These are phyloP conservation scores for Somateria mollissima DNA, from an alignment of 2,797 vertebrate species.

Conservation along the genomic window DNA sequence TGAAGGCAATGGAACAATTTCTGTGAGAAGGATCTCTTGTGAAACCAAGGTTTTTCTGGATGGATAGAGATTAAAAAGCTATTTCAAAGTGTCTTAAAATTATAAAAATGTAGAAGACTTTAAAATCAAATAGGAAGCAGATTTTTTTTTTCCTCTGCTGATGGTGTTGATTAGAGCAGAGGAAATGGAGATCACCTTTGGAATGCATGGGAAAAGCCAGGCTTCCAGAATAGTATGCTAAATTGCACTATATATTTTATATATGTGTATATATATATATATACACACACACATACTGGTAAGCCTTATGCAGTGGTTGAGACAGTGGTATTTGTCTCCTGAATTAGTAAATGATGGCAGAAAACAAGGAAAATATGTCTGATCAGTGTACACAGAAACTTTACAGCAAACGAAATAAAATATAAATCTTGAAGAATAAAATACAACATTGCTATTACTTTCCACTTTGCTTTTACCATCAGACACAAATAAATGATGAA, in stretches of 20 bases:
- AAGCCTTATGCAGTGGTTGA: not conserved
- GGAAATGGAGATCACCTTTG: constrained; percentile 56
- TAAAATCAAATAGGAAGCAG: constrained; percentile 55
- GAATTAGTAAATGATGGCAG: not conserved
- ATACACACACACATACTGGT: not conserved
- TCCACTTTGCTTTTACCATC: not conserved
- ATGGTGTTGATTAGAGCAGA: constrained; percentile 62
- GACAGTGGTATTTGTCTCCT: not conserved
- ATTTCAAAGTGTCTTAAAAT: not conserved
- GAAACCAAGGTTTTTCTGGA: not conserved
- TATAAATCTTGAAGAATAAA: not conserved
- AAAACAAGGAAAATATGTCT: not conserved
- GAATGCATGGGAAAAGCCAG: constrained; percentile 66
- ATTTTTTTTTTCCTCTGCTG: not conserved
- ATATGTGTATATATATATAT: no score
- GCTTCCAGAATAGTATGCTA: not conserved
- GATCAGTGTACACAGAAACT: not conserved
- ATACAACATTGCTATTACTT: not conserved
- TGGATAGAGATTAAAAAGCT: not conserved
- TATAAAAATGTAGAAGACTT: constrained; percentile 5
- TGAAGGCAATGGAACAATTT: not conserved
- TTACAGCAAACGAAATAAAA: not conserved
- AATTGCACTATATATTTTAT: not conserved
- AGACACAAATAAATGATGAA: not conserved
- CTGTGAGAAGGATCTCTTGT: not conserved